Percentiles rank a stretch among this genome's conserved stretches.
These are phyloP conservation scores for Triplophysa siluroides DNA, from an alignment of 2,113 vertebrate genomes.

Conservation along the genomic window DNA sequence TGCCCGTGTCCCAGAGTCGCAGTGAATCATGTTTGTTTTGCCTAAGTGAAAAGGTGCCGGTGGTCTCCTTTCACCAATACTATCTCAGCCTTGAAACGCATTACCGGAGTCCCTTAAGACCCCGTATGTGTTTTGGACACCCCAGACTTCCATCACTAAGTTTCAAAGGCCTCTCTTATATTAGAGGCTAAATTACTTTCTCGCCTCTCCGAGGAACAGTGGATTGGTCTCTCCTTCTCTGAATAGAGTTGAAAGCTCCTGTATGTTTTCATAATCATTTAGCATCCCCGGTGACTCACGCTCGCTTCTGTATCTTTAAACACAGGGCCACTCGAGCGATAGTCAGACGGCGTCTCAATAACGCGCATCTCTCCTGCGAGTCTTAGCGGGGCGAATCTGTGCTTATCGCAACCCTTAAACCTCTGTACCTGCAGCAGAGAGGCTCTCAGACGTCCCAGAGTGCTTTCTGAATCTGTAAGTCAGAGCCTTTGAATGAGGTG, in stretches of 20 bases:
- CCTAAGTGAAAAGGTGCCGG: constrained; percentile 33
- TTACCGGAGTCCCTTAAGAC: constrained; percentile 23
- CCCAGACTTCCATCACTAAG: constrained; percentile 19
- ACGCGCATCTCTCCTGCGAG: constrained; percentile 25
- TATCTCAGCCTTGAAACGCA: constrained; percentile 37
- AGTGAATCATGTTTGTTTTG: constrained; percentile 51
- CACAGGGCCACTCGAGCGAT: constrained; percentile 12
- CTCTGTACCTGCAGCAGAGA: constrained; percentile 17
- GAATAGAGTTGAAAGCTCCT: constrained; percentile 45
- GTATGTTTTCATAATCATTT: constrained; percentile 48
- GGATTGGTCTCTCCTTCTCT: constrained; percentile 3
- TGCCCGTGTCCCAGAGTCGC: constrained; percentile 28
- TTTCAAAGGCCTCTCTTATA: constrained; percentile 52
- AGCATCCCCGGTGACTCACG: constrained; percentile 33
- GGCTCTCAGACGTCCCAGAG: constrained; percentile 31
- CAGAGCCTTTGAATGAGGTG: constrained; percentile 21
- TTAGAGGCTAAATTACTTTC: constrained; percentile 48
- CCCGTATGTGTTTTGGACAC: constrained; percentile 31
- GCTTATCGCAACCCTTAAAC: constrained; percentile 24
- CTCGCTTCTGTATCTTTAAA: constrained; percentile 34
- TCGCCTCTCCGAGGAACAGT: constrained; percentile 22
- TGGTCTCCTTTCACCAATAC: constrained; percentile 36
- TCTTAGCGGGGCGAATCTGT: constrained; percentile 6
- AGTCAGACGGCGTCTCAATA: constrained; percentile 26
- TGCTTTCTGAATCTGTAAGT: constrained; percentile 33